phyloP scores from a whole-genome alignment of 2,113 vertebrate species.

The Anser brachyrhynchus region DNA sequence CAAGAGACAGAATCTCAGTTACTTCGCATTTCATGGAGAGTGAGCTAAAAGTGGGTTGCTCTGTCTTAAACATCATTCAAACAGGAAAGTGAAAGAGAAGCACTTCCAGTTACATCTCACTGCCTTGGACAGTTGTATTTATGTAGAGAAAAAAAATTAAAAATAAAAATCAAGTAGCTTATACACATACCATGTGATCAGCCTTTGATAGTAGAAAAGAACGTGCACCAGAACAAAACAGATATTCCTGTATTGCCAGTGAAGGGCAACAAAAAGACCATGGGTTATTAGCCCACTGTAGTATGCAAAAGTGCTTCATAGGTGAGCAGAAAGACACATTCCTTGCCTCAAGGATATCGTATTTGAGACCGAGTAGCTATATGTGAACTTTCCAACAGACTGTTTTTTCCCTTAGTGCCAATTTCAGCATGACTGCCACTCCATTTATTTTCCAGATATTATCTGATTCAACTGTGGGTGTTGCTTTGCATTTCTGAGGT shows the following conservation, averaged over 20 bases:
- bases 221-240: not conserved
- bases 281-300: not conserved
- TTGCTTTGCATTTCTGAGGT: conserved; percentile 56
- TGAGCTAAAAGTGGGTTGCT: not conserved
- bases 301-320: accelerated
- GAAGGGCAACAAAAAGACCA: not conserved
- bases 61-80: not conserved
- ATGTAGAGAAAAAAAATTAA: not conserved
- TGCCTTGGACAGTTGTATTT: not conserved
- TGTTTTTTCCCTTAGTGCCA: conserved; percentile 16
- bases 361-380: not conserved
- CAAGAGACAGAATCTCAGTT: not conserved
- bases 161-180: not conserved
- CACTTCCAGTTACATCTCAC: not conserved
- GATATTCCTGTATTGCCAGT: accelerated
- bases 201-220: not conserved
- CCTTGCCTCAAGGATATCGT: not conserved
- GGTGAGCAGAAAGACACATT: not conserved
- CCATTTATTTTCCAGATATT: conserved; percentile 18
- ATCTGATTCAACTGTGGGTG: conserved; percentile 53
- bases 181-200: not conserved
- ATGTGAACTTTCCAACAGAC: not conserved
- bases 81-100: not conserved
- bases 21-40: not conserved
- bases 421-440: not conserved